Base-by-base conservation (phyloP, 2,113 vertebrate species). In the Pedionomus torquatus region DNA sequence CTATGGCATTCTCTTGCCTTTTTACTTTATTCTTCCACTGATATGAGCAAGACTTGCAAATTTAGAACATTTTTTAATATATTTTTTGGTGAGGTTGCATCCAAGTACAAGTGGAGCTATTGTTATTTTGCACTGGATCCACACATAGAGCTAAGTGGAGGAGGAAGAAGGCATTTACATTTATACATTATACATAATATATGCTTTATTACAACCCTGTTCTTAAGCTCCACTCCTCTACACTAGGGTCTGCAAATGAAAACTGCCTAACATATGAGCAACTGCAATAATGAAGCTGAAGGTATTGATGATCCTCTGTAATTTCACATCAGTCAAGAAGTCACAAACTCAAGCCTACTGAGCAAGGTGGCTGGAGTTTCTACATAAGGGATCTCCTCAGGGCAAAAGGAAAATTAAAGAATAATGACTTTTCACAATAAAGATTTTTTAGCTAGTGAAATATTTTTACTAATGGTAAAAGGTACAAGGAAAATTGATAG, bases 111-210 rank as follows among this genome's bases (percentile, higher is more conserved):
- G 26, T 37, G 21, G 24, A 48, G 11, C 8, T 71, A 83, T 58
- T 93, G 33, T 33, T 76, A 39, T 13, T 70, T 72, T 83, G 10
- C 13, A 17, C 35, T n/a, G 21, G 75, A 64, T 58, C 75, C 24
- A 33, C 17, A 28, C 0, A 0, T 23, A 60, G 2, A 83, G 1
- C 21, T 63, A 8, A 70, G 33, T 41, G 46, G 5, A 80, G 25
- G 46, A 83, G 54, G 31, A 91, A 64, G 25, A 9, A 21, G 7
- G 31, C 5, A n/a, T 46, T 13, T 75, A 41, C 26, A 51, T 21
- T 66, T 58, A 33, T 17, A 16, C 7, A 24, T 69, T 74, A 43
- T 18, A 25, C 6, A 9, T 26, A 76, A 49, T 1, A 19, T 15
- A n/a, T 2, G 16, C 23, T 51, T 88, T 83, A 31, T 70, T 61